Percentiles rank a stretch among this genome's conserved stretches.
These are phyloP conservation scores for Charaxes varanes DNA, from an alignment of 1,140 invertebrate genomes.

Conservation along the genomic window DNA sequence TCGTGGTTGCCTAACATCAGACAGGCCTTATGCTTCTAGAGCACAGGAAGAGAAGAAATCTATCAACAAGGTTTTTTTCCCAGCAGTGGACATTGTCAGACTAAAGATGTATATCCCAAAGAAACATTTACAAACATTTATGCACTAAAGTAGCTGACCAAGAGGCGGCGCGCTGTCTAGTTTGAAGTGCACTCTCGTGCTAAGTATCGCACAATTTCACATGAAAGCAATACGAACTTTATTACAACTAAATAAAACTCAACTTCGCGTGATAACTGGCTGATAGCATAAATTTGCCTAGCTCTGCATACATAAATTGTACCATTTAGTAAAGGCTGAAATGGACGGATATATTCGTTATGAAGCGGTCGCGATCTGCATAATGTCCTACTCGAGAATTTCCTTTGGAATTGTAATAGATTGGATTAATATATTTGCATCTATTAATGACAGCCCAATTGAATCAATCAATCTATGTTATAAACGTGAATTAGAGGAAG, in stretches of 20 bases:
- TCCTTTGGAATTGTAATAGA: conserved; percentile 11
- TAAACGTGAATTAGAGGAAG: too few relatives aligned
- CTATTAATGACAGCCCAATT: conserved; percentile 3
- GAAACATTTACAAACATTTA: conserved; percentile 4
- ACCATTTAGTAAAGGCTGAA: conserved; percentile 31
- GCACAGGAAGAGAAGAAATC: too few relatives aligned
- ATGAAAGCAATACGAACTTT: conserved; percentile 13
- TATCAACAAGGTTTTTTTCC: too few relatives aligned
- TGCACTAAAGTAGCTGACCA: conserved; percentile 6
- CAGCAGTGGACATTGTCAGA: too few relatives aligned
- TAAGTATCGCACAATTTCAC: conserved; percentile 7
- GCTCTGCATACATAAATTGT: conserved; percentile 29
- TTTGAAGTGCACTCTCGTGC: conserved; percentile 6
- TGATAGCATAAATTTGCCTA: conserved; percentile 17
- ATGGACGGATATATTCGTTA: conserved; percentile 37
- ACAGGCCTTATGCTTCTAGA: too few relatives aligned
- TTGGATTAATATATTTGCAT: conserved; percentile 5
- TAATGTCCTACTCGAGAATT: conserved; percentile 33
- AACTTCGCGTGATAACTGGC: conserved; percentile 2
- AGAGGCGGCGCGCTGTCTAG: conserved; percentile 35
- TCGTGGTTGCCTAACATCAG: too few relatives aligned
- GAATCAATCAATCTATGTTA: too few relatives aligned
- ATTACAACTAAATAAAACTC: conserved; percentile 1
- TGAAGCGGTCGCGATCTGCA: conserved; percentile 29
- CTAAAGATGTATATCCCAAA: too few relatives aligned